A percentile compares a stretch with the other conserved stretches of the same genome.
These are phyloP conservation scores for Collichthys lucidus DNA, from an alignment of 2,113 vertebrate genomes.

Conservation along the genomic window DNA sequence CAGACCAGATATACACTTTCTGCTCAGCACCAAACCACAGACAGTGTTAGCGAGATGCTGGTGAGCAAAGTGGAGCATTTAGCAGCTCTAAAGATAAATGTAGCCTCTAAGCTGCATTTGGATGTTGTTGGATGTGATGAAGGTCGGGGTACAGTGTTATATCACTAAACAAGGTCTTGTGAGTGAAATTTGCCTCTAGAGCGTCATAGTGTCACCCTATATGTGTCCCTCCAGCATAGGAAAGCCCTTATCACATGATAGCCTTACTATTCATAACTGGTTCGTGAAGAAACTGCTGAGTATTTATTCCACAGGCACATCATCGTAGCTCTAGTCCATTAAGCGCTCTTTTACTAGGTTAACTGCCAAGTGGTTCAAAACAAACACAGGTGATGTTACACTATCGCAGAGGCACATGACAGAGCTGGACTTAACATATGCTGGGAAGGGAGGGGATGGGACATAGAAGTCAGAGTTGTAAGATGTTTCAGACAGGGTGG, in stretches of 20 bases:
- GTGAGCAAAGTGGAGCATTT: neutral
- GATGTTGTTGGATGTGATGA: slow-evolving; percentile 11
- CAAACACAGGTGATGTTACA: slow-evolving; percentile 7
- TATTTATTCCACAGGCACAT: neutral
- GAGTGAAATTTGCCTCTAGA: slow-evolving; percentile 46
- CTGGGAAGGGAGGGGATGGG: neutral
- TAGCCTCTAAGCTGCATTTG: no score
- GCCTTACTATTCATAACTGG: neutral
- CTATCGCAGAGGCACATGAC: slow-evolving; percentile 49
- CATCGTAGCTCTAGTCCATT: neutral
- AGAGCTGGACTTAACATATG: slow-evolving; percentile 13
- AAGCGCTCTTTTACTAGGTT: neutral
- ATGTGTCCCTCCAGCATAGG: neutral
- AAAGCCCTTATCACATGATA: slow-evolving; percentile 11
- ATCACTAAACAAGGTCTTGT: slow-evolving; percentile 52
- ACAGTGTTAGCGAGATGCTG: no score
- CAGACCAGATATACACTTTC: no score
- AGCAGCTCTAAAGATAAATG: neutral
- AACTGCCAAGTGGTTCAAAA: slow-evolving; percentile 18
- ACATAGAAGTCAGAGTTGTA: slow-evolving; percentile 8
- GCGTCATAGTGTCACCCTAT: slow-evolving; percentile 2
- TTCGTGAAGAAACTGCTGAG: slow-evolving; percentile 11
- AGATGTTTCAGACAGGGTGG: neutral
- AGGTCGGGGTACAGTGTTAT: slow-evolving; percentile 19
- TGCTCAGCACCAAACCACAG: no score